Conservation (phyloP, 2,888 invertebrate genomes). For the Habrosyne pyritoides region DNA sequence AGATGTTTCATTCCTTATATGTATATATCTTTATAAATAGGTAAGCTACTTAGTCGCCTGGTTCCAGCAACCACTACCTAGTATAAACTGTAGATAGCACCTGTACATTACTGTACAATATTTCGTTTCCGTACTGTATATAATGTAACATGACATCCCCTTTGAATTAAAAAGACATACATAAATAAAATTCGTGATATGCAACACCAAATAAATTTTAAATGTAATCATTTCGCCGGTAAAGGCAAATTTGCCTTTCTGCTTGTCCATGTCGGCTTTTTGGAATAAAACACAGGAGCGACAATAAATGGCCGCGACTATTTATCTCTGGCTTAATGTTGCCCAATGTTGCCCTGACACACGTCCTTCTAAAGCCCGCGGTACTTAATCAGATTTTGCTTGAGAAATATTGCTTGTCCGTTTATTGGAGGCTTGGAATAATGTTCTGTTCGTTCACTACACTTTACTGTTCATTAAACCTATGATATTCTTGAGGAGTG, state of each 20-base stretch:
- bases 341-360: constrained; percentile 25
- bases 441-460: not conserved
- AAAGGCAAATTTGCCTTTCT: constrained; percentile 1
- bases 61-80: too few species aligned
- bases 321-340: constrained; percentile 35
- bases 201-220: not conserved
- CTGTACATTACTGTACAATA: not conserved
- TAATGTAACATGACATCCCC: not conserved
- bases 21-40: not conserved
- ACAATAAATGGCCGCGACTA: constrained; percentile 28
- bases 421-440: constrained; percentile 17
- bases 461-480: not conserved
- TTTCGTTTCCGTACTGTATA: not conserved
- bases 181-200: not conserved
- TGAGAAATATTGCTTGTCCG: constrained; percentile 31
- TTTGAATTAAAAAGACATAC: not conserved
- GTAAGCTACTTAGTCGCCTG: too few species aligned
- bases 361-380: constrained; percentile 31
- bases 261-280: constrained; percentile 10
- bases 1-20: not conserved
- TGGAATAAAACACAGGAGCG: constrained; percentile 20
- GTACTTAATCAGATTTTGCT: constrained; percentile 37
- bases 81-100: too few species aligned
- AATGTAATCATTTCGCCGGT: not conserved
- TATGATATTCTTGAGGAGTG: not conserved